A percentile compares a stretch with the other conserved stretches of the same genome.
Evolutionary conservation across 2,797 vertebrate species (phyloP).

Genomic region (Avahi laniger): DNA sequence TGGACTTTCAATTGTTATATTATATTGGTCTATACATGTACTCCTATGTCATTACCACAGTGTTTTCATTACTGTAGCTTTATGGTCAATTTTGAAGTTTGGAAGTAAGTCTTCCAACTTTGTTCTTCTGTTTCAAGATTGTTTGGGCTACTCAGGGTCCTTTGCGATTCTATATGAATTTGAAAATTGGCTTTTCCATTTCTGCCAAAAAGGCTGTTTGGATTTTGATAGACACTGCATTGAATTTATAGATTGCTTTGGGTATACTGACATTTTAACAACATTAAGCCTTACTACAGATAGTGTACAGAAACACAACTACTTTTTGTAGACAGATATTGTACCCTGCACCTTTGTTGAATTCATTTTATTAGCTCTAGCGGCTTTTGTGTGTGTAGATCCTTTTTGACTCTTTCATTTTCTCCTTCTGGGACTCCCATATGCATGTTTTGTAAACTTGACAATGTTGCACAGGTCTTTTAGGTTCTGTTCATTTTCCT

Average conservation of each 20-base stretch:
- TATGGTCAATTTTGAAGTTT: not conserved
- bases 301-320: not conserved
- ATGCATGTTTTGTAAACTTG: not conserved
- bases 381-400: not conserved
- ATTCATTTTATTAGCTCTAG: not conserved
- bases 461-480: not conserved
- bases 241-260: not conserved
- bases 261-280: not conserved
- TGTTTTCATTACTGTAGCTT: not conserved
- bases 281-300: not conserved
- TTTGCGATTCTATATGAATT: not conserved
- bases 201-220: not conserved
- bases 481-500: not conserved
- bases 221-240: not conserved
- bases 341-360: not conserved
- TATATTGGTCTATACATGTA: not conserved
- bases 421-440: not conserved
- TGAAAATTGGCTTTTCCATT: not conserved
- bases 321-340: not conserved
- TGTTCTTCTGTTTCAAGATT: not conserved
- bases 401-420: not conserved
- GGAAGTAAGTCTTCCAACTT: not conserved
- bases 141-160: not conserved
- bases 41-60: not conserved
- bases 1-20: not conserved